Evolutionary conservation across 2,113 vertebrate species (phyloP).

Genomic region (Naja naja): DNA sequence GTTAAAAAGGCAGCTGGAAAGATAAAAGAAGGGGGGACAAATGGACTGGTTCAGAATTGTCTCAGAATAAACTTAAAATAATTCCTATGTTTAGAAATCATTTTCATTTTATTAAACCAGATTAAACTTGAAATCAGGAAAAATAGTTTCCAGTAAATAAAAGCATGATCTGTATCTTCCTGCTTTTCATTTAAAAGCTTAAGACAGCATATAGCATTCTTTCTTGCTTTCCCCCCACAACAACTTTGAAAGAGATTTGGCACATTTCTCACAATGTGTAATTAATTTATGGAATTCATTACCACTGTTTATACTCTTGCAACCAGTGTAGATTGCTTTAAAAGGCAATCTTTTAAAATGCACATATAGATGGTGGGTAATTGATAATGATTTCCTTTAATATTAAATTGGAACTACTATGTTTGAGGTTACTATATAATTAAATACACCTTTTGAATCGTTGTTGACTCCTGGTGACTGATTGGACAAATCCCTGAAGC

Average conservation of each 20-base stretch:
- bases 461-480: not conserved
- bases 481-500: not conserved
- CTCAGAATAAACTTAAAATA: not conserved
- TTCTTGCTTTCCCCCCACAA: not conserved
- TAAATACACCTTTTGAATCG: not conserved
- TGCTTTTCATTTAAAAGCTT: not conserved
- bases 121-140: not conserved
- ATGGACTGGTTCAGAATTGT: not conserved
- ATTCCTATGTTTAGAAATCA: not conserved
- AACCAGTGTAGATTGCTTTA: not conserved
- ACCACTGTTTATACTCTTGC: not conserved
- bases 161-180: not conserved
- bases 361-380: not conserved
- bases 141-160: not conserved
- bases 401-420: not conserved
- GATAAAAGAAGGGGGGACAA: not conserved
- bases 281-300: not conserved
- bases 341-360: not conserved
- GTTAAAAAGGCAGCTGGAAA: not conserved
- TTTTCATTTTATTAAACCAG: not conserved
- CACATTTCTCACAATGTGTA: not conserved
- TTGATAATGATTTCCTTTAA: not conserved
- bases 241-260: not conserved
- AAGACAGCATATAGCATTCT: not conserved
- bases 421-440: not conserved